Evolutionary conservation across 1,140 invertebrate species (phyloP).

Genomic region (Globodera ellingtonae): DNA sequence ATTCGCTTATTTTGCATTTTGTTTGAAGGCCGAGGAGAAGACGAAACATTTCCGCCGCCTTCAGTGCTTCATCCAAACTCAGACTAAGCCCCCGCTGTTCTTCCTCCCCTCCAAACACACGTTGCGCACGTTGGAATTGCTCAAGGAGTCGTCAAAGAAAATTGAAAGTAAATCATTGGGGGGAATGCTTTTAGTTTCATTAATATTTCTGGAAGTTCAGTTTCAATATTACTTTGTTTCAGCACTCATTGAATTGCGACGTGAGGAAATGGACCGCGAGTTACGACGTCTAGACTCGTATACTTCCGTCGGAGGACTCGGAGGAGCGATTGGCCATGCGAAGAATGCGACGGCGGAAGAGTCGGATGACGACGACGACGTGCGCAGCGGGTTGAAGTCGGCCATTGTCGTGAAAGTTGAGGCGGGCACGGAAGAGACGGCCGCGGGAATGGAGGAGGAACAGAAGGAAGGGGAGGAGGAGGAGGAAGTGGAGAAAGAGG

Average conservation of each 20-base stretch:
- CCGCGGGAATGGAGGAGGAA: not conserved
- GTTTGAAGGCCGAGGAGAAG: constrained; percentile 76
- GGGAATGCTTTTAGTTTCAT: not conserved
- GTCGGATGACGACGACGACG: constrained; percentile 13
- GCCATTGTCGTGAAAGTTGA: constrained; percentile 20
- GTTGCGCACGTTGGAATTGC: constrained; percentile 68
- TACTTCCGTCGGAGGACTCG: not conserved
- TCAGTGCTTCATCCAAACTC: constrained; percentile 83
- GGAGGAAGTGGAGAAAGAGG: not conserved
- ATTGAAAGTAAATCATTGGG: constrained; percentile 38
- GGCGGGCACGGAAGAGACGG: not conserved
- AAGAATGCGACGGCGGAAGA: not conserved
- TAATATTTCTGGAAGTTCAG: not conserved
- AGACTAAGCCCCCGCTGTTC: constrained; percentile 81
- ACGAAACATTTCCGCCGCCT: constrained; percentile 78
- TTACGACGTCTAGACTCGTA: constrained; percentile 26
- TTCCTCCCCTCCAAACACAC: constrained; percentile 79
- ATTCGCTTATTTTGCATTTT: not conserved
- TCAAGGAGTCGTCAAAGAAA: constrained; percentile 50
- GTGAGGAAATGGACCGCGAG: constrained; percentile 42
- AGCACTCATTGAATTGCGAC: constrained; percentile 42
- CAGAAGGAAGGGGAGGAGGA: not conserved
- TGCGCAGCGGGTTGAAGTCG: constrained; percentile 1
- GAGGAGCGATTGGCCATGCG: constrained; percentile 1
- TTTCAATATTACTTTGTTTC: constrained; percentile 4